Evolutionary conservation across 2,797 vertebrate genomes (phyloP).

Genomic region (Allenopithecus nigroviridis): DNA sequence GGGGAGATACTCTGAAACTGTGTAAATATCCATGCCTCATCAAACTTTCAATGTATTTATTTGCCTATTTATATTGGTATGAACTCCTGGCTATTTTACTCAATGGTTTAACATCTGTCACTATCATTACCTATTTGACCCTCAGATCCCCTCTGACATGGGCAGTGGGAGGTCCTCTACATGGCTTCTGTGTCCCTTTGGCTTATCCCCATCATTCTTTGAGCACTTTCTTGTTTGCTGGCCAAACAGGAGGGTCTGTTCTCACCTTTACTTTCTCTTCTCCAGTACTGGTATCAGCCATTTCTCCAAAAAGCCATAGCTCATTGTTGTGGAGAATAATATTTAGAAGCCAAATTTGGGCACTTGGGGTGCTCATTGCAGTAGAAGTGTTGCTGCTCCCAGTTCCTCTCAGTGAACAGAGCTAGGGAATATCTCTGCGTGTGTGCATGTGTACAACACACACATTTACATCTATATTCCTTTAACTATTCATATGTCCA

Average conservation of each 20-base stretch:
- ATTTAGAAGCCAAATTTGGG: background rate
- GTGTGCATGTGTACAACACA: background rate
- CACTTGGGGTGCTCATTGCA: background rate
- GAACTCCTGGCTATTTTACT: background rate
- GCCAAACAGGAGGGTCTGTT: too few species aligned
- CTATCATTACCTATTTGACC: background rate
- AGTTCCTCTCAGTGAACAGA: background rate
- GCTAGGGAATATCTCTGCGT: background rate
- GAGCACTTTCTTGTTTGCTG: background rate
- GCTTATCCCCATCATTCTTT: background rate
- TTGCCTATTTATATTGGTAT: background rate
- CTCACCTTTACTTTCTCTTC: background rate
- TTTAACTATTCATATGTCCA: background rate
- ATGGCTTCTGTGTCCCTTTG: background rate
- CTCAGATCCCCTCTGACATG: background rate
- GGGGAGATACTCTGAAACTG: background rate
- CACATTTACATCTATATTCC: background rate
- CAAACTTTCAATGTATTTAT: background rate
- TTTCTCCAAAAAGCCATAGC: background rate
- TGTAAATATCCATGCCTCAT: background rate
- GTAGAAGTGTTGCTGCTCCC: background rate
- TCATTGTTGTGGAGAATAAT: background rate
- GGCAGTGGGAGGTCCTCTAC: background rate
- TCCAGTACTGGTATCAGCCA: background rate
- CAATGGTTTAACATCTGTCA: background rate